Evolutionary conservation across 2,113 vertebrate genomes (phyloP).

Genomic region (Syrmaticus mikado): DNA sequence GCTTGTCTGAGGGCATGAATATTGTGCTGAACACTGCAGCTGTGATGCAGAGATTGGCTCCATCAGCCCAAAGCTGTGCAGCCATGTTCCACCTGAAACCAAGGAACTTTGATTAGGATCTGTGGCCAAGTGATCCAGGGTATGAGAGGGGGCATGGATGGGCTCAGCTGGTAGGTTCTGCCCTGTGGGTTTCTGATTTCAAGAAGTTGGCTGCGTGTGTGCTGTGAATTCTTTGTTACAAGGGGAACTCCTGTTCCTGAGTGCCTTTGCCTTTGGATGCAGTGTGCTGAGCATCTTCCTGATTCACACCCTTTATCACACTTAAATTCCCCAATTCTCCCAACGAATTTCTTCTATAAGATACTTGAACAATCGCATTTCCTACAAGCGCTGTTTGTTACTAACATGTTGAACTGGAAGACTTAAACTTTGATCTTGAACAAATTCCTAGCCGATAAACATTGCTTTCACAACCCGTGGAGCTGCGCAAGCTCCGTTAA

Average conservation of each 20-base stretch:
- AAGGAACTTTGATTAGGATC: not conserved
- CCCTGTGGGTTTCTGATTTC: not conserved
- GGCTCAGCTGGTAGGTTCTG: not conserved
- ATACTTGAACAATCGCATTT: not conserved
- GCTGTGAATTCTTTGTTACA: not conserved
- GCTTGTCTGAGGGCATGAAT: not conserved
- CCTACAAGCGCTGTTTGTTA: not conserved
- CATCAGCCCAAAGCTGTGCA: rapidly evolving
- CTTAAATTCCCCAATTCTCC: not conserved
- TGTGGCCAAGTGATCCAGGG: not conserved
- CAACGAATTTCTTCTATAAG: not conserved
- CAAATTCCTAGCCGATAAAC: not conserved
- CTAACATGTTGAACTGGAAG: not conserved
- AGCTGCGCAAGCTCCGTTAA: not conserved
- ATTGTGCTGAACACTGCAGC: not conserved
- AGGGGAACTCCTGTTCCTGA: not conserved
- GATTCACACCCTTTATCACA: not conserved
- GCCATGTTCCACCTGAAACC: not conserved
- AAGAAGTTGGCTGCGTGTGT: not conserved
- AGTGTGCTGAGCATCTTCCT: not conserved
- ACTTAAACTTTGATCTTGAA: not conserved
- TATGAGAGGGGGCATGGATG: not conserved
- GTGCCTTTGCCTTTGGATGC: not conserved
- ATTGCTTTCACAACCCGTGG: not conserved
- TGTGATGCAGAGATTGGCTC: not conserved